A percentile compares a stretch with the other conserved stretches of the same genome.
Conservation (phyloP, 1,140 invertebrate species). For the Temnothorax nylanderi region DNA sequence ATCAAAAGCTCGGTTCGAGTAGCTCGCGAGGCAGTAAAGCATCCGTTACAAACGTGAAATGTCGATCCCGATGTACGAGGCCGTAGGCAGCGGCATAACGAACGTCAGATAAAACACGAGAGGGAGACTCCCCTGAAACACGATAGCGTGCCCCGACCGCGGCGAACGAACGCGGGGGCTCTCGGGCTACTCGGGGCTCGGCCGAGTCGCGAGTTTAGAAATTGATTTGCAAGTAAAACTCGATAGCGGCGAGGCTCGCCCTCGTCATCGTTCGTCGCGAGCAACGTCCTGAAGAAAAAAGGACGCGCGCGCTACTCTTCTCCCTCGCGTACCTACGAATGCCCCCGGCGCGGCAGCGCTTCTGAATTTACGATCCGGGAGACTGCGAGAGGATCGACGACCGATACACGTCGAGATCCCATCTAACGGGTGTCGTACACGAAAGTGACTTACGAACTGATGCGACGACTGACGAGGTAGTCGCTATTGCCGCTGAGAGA, state of each 20-base stretch:
- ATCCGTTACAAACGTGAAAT: conserved; percentile 72
- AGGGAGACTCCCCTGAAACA: conserved; percentile 62
- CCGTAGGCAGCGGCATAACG: conserved; percentile 76
- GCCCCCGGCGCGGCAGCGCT: conserved; percentile 57
- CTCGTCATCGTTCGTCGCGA: conserved; percentile 60
- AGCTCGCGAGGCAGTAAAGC: conserved; percentile 73
- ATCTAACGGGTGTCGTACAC: conserved; percentile 73
- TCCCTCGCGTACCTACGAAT: conserved; percentile 45
- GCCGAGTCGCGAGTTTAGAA: conserved; percentile 74
- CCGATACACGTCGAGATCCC: conserved; percentile 70
- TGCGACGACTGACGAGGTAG: conserved; percentile 20
- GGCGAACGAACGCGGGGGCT: neutral
- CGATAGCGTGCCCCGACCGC: conserved; percentile 63
- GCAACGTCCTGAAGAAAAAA: conserved; percentile 33
- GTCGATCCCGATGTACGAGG: conserved; percentile 44
- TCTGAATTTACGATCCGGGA: conserved; percentile 78
- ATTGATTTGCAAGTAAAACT: conserved; percentile 83
- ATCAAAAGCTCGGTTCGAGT: conserved; percentile 67
- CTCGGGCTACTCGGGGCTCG: neutral
- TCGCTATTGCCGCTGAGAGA: neutral
- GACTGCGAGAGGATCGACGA: conserved; percentile 76
- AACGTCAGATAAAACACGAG: conserved; percentile 81
- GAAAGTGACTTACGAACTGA: conserved; percentile 69
- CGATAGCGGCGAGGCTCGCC: conserved; percentile 51
- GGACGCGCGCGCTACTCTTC: conserved; percentile 39